A percentile compares a stretch with the other conserved stretches of the same genome.
These are phyloP conservation scores for Drosophila grimshawi DNA, from an alignment of 1,140 invertebrate genomes.

Conservation along the genomic window DNA sequence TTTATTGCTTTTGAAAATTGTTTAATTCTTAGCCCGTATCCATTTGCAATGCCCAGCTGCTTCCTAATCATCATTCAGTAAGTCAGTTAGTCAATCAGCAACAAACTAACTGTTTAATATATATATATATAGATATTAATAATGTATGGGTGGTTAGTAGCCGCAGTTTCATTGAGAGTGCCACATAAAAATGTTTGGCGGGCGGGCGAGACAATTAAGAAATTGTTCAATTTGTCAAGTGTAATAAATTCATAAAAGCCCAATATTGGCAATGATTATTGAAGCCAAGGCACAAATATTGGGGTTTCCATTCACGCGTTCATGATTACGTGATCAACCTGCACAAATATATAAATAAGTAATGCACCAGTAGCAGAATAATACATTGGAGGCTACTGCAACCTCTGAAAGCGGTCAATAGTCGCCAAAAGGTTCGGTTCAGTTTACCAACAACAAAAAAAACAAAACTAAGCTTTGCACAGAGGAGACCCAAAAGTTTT, in stretches of 20 bases:
- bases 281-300: constrained; percentile 59
- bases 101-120: neutral
- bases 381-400: constrained; percentile 24
- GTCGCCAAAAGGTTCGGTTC: neutral
- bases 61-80: too few species aligned
- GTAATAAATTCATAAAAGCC: constrained; percentile 76
- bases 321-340: constrained; percentile 58
- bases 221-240: constrained; percentile 52
- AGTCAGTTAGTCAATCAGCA: neutral
- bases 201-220: constrained; percentile 44
- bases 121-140: constrained; percentile 13
- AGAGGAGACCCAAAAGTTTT: constrained; percentile 2
- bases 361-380: constrained; percentile 12
- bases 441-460: neutral
- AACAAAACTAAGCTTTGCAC: neutral
- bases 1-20: too few species aligned
- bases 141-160: constrained; percentile 27
- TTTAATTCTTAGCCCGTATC: neutral
- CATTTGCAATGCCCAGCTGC: too few species aligned
- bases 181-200: constrained; percentile 30
- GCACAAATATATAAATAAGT: constrained; percentile 34
- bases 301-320: constrained; percentile 25
- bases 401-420: neutral
- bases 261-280: constrained; percentile 82
- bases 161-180: constrained; percentile 49